Conservation (phyloP, 2,888 invertebrate genomes). For the Phalangium opilio region DNA sequence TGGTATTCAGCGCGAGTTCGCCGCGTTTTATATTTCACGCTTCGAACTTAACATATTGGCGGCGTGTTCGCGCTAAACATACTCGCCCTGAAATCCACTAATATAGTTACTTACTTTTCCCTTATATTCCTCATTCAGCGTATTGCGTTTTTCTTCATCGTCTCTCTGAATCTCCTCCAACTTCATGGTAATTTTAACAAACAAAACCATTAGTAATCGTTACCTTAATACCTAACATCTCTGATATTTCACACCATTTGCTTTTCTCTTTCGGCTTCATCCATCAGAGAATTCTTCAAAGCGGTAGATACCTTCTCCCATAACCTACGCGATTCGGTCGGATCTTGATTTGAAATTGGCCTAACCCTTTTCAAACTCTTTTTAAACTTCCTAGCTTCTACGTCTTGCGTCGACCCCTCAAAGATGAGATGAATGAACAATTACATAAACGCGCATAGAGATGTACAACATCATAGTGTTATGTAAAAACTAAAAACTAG, state of each 20-base stretch:
- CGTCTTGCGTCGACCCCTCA: slow-evolving; percentile 1
- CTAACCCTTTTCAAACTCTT: slow-evolving; percentile 31
- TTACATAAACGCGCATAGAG: background rate
- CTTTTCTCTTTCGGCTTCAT: slow-evolving; percentile 9
- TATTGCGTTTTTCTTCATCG: slow-evolving; percentile 9
- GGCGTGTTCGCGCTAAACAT: background rate
- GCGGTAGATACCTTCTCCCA: slow-evolving; percentile 37
- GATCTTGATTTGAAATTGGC: slow-evolving; percentile 31
- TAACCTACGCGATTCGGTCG: slow-evolving; percentile 35
- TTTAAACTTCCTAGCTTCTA: slow-evolving; percentile 11
- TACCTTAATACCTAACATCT: too few species aligned
- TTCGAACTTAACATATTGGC: too few species aligned
- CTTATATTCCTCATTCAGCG: slow-evolving; percentile 9
- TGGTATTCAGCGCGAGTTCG: too few species aligned
- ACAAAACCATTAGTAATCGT: too few species aligned
- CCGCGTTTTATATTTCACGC: too few species aligned
- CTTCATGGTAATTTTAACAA: slow-evolving; percentile 34
- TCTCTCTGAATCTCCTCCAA: slow-evolving; percentile 13
- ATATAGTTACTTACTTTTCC: slow-evolving; percentile 10
- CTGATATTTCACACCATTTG: slow-evolving; percentile 8
- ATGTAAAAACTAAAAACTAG: background rate
- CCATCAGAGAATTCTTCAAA: slow-evolving; percentile 28
- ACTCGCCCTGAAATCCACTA: background rate
- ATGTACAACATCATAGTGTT: background rate
- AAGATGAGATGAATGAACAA: background rate